Percentiles rank a stretch among this genome's conserved stretches.
phyloP scores from a whole-genome alignment of 2,797 vertebrate species.

The Eulemur mongoz region DNA sequence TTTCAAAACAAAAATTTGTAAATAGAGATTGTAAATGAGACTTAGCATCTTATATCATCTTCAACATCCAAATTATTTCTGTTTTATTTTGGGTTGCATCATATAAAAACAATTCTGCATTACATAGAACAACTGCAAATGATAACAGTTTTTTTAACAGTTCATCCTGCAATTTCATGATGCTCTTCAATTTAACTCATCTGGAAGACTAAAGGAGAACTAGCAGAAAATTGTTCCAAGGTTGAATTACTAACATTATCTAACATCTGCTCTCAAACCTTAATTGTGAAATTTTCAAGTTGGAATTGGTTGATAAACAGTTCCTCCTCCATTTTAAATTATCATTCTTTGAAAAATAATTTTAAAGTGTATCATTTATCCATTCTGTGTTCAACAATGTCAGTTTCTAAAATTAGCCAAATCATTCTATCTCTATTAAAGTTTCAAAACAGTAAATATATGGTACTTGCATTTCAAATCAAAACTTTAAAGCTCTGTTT shows the following conservation, averaged over 20 bases:
- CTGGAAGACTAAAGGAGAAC: conserved; percentile 26
- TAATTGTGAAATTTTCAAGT: conserved; percentile 66
- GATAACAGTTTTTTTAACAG: conserved; percentile 49
- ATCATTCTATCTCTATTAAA: background rate
- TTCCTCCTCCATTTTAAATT: conserved; percentile 13
- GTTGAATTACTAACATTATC: conserved; percentile 62
- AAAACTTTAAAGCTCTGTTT: conserved; percentile 24
- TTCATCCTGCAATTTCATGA: conserved; percentile 42
- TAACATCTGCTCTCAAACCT: conserved; percentile 54
- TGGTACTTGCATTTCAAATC: conserved; percentile 9
- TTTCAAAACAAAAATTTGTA: conserved; percentile 9
- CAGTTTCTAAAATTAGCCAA: conserved; percentile 47
- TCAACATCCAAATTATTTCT: conserved; percentile 12
- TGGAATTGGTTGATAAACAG: conserved; percentile 56
- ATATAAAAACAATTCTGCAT: conserved; percentile 41
- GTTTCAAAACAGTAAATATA: conserved; percentile 47
- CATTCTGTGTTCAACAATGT: background rate
- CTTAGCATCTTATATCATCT: background rate
- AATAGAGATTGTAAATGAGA: background rate
- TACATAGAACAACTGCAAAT: conserved; percentile 32
- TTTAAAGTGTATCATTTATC: background rate
- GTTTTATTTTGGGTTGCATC: conserved; percentile 22
- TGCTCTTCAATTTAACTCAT: conserved; percentile 52
- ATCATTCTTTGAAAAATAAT: conserved; percentile 38
- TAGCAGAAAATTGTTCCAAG: conserved; percentile 47